phyloP scores from a whole-genome alignment of 2,113 vertebrate genomes.

The Phylloscopus trochilus region DNA sequence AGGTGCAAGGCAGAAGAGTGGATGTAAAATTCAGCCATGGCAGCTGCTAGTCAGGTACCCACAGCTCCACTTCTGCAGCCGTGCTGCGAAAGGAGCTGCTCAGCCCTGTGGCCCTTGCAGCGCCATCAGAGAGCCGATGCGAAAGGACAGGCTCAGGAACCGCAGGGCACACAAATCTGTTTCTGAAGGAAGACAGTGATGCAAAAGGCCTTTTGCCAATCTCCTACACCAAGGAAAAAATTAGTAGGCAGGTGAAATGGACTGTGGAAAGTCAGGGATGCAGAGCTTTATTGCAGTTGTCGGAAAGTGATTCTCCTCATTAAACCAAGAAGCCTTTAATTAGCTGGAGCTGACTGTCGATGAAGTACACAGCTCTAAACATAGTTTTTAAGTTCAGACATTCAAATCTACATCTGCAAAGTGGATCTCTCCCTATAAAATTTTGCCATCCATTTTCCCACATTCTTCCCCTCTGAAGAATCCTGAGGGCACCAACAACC shows the following conservation, averaged over 20 bases:
- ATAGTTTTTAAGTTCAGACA: not conserved
- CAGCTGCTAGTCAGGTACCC: not conserved
- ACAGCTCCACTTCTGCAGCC: not conserved
- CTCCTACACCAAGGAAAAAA: not conserved
- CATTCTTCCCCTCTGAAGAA: not conserved
- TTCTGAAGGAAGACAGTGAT: not conserved
- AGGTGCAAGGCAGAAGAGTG: not conserved
- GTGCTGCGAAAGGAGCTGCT: not conserved
- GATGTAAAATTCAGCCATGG: not conserved
- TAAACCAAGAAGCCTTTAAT: not conserved
- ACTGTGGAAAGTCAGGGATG: not conserved
- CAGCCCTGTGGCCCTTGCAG: accelerated
- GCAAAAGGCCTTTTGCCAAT: not conserved
- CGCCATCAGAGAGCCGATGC: accelerated
- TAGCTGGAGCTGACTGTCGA: not conserved
- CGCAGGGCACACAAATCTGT: not conserved
- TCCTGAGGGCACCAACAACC: not conserved
- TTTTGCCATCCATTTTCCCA: not conserved
- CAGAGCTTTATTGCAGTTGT: not conserved
- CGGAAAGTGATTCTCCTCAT: not conserved
- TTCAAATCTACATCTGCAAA: not conserved
- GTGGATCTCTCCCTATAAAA: not conserved
- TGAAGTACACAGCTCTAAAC: not conserved
- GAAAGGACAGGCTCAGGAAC: not conserved
- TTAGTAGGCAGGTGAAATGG: not conserved